These are phyloP conservation scores for Lindbergichthys nudifrons DNA, from an alignment of 2,797 vertebrate genomes.

Conservation along the genomic window DNA sequence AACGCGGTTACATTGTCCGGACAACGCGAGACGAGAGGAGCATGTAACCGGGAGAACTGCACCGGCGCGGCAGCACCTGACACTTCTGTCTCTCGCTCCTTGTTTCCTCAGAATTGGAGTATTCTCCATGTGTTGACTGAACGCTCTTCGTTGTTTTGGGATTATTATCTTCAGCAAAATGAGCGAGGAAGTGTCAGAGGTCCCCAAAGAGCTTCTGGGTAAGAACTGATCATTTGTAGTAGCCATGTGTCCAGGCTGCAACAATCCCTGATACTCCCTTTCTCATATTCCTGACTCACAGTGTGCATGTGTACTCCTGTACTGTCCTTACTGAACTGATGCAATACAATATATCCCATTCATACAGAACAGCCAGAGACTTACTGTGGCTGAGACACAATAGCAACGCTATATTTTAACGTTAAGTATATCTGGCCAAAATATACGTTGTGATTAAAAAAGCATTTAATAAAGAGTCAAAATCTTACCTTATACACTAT, in stretches of 20 bases:
- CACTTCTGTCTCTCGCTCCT: slow-evolving; percentile 43
- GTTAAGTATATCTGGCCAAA: not conserved
- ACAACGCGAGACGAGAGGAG: slow-evolving; percentile 66
- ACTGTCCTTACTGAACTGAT: not conserved
- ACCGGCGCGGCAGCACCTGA: slow-evolving; percentile 71
- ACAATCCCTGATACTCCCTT: slow-evolving; percentile 36
- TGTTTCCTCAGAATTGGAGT: slow-evolving; percentile 26
- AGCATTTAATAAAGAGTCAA: not conserved
- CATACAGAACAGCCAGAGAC: not conserved
- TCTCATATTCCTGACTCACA: not conserved
- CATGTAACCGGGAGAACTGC: slow-evolving; percentile 76
- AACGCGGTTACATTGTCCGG: slow-evolving; percentile 64
- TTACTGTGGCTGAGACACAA: slow-evolving; percentile 12
- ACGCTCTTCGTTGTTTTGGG: slow-evolving; percentile 38
- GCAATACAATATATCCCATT: not conserved
- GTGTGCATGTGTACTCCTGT: slow-evolving; percentile 18
- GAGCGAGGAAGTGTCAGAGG: slow-evolving; percentile 90
- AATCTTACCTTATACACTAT: not conserved
- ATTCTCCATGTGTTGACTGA: slow-evolving; percentile 50
- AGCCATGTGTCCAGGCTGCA: slow-evolving; percentile 62
- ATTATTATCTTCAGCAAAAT: slow-evolving; percentile 78
- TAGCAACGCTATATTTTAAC: not conserved
- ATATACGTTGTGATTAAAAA: not conserved
- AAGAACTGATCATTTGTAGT: slow-evolving; percentile 68
- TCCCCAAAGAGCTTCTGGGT: slow-evolving; percentile 92